phyloP scores from a whole-genome alignment of 2,113 vertebrate species.

The Natator depressus region DNA sequence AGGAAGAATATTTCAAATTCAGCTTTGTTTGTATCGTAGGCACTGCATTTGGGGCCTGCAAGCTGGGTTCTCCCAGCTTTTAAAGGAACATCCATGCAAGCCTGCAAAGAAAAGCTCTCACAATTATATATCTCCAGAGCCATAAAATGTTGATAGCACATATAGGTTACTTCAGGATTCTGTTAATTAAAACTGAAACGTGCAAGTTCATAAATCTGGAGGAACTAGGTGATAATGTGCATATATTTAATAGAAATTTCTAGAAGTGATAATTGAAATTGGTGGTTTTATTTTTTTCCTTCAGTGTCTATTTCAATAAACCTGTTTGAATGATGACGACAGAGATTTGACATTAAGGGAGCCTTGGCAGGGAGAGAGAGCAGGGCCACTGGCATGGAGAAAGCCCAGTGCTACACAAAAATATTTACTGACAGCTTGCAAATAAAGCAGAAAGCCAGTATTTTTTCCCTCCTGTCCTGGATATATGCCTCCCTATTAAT shows the following conservation, averaged over 20 bases:
- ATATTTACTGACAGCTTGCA: slow-evolving; percentile 17
- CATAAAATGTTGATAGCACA: not conserved
- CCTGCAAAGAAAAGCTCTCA: not conserved
- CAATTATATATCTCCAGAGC: not conserved
- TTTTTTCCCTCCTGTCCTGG: slow-evolving; percentile 28
- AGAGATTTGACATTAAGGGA: not conserved
- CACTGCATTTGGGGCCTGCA: not conserved
- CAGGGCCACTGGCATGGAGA: not conserved
- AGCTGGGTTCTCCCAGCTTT: not conserved
- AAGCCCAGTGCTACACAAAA: slow-evolving; percentile 6
- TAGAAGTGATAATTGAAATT: not conserved
- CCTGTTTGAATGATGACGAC: slow-evolving; percentile 2
- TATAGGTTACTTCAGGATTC: slow-evolving; percentile 19
- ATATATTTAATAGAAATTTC: not conserved
- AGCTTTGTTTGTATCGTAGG: not conserved
- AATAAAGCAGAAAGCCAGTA: slow-evolving; percentile 15
- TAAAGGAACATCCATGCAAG: not conserved
- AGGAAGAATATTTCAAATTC: not conserved
- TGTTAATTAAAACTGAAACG: slow-evolving; percentile 37
- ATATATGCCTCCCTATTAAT: slow-evolving; percentile 43
- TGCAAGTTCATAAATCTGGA: not conserved
- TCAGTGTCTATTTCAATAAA: not conserved
- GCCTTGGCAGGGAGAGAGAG: not conserved
- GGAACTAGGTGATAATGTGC: not conserved
- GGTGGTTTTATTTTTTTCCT: not conserved